Percentiles rank a stretch among this genome's conserved stretches.
These are phyloP conservation scores for Pontoporia blainvillei DNA, from an alignment of 2,113 vertebrate genomes.

Conservation along the genomic window DNA sequence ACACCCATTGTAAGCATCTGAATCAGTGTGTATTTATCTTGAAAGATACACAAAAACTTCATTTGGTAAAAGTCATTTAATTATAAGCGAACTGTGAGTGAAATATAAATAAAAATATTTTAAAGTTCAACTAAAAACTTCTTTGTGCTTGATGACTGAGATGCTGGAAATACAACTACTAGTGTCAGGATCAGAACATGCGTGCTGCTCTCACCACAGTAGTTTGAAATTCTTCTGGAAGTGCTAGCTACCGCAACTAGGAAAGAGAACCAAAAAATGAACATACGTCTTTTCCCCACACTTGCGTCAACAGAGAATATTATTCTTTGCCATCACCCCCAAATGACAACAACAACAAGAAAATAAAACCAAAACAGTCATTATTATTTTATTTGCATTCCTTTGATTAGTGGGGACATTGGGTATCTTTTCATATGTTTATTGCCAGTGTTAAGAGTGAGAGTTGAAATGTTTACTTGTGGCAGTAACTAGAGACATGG, in stretches of 20 bases:
- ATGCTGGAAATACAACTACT: neutral
- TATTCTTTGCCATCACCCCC: neutral
- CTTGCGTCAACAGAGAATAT: neutral
- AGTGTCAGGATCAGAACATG: neutral
- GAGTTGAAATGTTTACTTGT: neutral
- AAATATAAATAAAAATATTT: slow-evolving; percentile 29
- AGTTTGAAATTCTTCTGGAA: neutral
- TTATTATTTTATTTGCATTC: neutral
- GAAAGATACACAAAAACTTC: neutral
- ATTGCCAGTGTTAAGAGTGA: neutral
- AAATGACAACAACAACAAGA: neutral
- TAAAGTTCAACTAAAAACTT: neutral
- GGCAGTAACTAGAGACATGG: neutral
- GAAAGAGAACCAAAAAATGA: neutral
- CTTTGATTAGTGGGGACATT: neutral
- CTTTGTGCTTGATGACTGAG: neutral
- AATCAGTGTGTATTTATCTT: neutral
- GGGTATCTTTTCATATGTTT: neutral
- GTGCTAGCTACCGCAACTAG: neutral
- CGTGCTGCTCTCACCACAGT: fast-evolving
- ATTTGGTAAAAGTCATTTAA: neutral
- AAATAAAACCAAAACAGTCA: neutral
- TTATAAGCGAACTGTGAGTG: neutral
- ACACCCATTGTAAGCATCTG: neutral
- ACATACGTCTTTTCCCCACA: neutral